phyloP scores from a whole-genome alignment of 2,797 vertebrate genomes.

The Perdix hodgsoniae region DNA sequence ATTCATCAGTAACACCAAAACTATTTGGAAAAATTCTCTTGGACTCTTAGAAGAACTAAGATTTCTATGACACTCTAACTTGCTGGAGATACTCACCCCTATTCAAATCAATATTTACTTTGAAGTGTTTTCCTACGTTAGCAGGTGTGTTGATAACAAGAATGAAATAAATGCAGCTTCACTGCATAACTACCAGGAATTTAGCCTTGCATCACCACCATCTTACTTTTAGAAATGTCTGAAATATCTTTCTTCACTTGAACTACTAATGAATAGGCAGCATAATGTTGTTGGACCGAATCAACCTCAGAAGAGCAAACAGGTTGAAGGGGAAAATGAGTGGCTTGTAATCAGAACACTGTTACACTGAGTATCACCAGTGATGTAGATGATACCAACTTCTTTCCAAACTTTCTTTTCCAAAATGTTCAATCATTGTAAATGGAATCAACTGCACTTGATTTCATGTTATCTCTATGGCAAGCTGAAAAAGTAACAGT shows the following conservation, averaged over 20 bases:
- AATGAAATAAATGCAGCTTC: not conserved
- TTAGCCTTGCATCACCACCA: not conserved
- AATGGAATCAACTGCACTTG: slow-evolving; percentile 42
- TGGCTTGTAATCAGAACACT: not conserved
- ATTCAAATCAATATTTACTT: not conserved
- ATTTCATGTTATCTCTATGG: not conserved
- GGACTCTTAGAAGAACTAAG: not conserved
- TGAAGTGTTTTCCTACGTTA: not conserved
- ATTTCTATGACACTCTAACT: not conserved
- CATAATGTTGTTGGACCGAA: not conserved
- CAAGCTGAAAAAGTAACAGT: slow-evolving; percentile 25
- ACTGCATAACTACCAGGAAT: not conserved
- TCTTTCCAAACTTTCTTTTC: slow-evolving; percentile 2
- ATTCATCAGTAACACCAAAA: not conserved
- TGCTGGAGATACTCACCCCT: not conserved
- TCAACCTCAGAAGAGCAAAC: not conserved
- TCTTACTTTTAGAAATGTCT: not conserved
- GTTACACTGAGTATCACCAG: not conserved
- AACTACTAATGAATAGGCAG: not conserved
- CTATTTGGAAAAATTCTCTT: not conserved
- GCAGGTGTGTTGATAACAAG: not conserved
- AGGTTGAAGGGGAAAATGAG: not conserved
- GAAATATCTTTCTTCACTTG: not conserved
- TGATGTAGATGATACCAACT: not conserved
- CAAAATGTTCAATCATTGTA: slow-evolving; percentile 29